Evolutionary conservation across 1,140 invertebrate species (phyloP).

Genomic region (Temnothorax nylanderi): DNA sequence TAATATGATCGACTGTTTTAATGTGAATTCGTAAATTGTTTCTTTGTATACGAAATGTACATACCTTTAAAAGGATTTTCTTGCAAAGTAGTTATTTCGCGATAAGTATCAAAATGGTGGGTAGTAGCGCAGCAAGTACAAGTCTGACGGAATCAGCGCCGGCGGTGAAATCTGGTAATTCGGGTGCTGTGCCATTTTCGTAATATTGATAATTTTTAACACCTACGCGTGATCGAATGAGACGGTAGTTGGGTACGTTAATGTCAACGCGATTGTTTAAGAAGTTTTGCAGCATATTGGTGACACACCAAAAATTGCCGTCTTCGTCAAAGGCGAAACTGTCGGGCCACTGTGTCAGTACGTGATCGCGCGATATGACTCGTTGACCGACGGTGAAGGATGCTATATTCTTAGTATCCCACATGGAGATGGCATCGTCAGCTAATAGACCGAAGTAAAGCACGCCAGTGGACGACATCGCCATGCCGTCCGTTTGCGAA

Average conservation of each 20-base stretch:
- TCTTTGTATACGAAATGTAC: not conserved
- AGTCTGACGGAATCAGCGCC: constrained; percentile 68
- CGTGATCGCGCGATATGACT: constrained; percentile 88
- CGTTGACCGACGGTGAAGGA: constrained; percentile 85
- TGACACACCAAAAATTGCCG: constrained; percentile 88
- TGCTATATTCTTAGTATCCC: constrained; percentile 86
- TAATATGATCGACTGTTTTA: not conserved
- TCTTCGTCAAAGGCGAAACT: constrained; percentile 89
- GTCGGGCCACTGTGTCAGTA: constrained; percentile 90
- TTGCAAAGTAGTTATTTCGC: constrained; percentile 38
- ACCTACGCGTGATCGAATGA: constrained; percentile 85
- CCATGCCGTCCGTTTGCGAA: constrained; percentile 90
- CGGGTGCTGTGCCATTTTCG: constrained; percentile 79
- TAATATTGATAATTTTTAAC: constrained; percentile 89
- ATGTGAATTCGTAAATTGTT: not conserved
- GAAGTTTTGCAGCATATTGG: constrained; percentile 89
- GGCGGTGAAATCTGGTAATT: constrained; percentile 78
- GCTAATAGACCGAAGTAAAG: constrained; percentile 89
- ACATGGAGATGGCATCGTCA: constrained; percentile 88
- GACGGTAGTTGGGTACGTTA: constrained; percentile 87
- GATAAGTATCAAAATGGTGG: constrained; percentile 37
- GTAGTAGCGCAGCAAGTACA: not conserved
- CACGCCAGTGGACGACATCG: constrained; percentile 88
- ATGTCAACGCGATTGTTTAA: constrained; percentile 86
- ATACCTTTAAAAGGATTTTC: not conserved